Conservation (phyloP, 2,797 vertebrate species). For the Eupleurogrammus muticus region DNA sequence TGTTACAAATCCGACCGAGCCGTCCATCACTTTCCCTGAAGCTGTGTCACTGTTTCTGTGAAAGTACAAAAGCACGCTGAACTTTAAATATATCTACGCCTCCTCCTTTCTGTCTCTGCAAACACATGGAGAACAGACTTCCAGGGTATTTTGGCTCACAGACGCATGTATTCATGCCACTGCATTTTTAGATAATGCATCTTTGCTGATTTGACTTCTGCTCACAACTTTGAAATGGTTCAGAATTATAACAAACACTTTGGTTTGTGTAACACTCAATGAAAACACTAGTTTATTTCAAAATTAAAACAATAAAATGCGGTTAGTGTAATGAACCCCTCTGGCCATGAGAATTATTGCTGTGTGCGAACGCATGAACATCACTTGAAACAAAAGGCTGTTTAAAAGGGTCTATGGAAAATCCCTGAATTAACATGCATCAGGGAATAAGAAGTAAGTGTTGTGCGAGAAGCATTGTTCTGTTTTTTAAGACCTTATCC, state of each 20-base stretch:
- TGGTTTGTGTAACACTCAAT: not conserved
- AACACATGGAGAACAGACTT: slow-evolving; percentile 29
- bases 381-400: slow-evolving; percentile 50
- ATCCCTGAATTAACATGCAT: slow-evolving; percentile 57
- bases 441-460: slow-evolving; percentile 66
- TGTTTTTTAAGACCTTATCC: slow-evolving; percentile 79
- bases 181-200: slow-evolving; percentile 1
- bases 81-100: slow-evolving; percentile 63
- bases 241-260: not conserved
- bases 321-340: slow-evolving; percentile 7
- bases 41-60: slow-evolving; percentile 73
- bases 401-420: slow-evolving; percentile 40
- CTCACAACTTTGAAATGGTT: slow-evolving; percentile 1
- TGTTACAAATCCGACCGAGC: slow-evolving; percentile 48
- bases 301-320: slow-evolving; percentile 16
- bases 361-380: slow-evolving; percentile 7
- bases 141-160: slow-evolving; percentile 20
- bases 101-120: slow-evolving; percentile 54
- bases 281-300: slow-evolving; percentile 1
- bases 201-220: slow-evolving; percentile 7
- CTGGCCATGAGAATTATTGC: slow-evolving; percentile 40
- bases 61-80: slow-evolving; percentile 61
- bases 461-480: slow-evolving; percentile 63
- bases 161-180: slow-evolving; percentile 1
- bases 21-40: slow-evolving; percentile 68